These are phyloP conservation scores for Lepidiolamprologus cunningtoni DNA, from an alignment of 2,113 vertebrate genomes.

Conservation along the genomic window DNA sequence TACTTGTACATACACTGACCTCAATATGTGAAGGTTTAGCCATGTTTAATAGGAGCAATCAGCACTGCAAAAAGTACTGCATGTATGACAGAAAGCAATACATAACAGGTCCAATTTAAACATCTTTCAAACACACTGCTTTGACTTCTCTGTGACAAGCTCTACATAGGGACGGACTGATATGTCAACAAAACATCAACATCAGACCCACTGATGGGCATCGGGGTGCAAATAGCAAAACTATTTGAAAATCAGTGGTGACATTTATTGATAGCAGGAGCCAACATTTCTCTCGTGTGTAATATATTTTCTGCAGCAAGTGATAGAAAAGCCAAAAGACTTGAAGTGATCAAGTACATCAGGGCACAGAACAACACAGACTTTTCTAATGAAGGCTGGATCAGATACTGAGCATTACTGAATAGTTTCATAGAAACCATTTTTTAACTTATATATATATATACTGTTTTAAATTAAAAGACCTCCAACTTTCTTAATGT, in stretches of 20 bases:
- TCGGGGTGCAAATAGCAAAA: not conserved
- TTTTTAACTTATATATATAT: not conserved
- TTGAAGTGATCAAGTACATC: not conserved
- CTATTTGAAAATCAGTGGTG: not conserved
- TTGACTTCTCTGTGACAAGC: not conserved
- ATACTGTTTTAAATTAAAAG: not conserved
- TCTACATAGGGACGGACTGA: not conserved
- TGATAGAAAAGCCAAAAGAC: not conserved
- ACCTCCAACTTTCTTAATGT: not conserved
- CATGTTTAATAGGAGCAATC: not conserved
- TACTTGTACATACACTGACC: not conserved
- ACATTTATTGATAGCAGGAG: not conserved
- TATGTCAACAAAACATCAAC: not conserved
- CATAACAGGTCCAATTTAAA: not conserved
- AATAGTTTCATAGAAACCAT: not conserved
- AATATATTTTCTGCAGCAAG: not conserved
- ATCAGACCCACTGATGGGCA: not conserved
- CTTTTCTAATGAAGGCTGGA: not conserved
- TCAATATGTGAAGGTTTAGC: not conserved
- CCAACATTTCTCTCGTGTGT: not conserved
- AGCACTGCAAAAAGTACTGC: not conserved
- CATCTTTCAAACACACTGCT: not conserved
- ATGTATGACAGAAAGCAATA: not conserved
- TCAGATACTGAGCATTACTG: not conserved
- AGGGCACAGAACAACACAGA: not conserved